These are phyloP conservation scores for Dreissena rostriformis DNA, from an alignment of 1,140 invertebrate genomes.

Conservation along the genomic window DNA sequence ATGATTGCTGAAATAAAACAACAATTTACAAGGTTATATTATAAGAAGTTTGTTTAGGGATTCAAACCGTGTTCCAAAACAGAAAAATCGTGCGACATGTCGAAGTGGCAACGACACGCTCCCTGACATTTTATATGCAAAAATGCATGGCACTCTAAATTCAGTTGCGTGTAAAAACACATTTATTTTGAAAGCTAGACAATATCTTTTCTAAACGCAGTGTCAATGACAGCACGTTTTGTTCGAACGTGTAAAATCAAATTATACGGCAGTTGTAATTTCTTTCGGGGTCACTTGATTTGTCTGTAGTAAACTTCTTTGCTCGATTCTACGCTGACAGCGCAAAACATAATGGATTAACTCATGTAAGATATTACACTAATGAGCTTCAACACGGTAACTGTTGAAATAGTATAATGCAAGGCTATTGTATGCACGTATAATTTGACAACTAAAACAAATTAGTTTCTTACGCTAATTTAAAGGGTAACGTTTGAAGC, in stretches of 20 bases:
- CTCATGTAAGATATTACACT: constrained; percentile 17
- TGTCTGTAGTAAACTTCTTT: constrained; percentile 26
- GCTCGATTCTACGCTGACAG: constrained; percentile 7
- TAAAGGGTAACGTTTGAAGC: constrained; percentile 32
- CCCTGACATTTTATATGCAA: too few relatives aligned
- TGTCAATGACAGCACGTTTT: constrained; percentile 2
- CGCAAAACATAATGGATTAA: constrained; percentile 23
- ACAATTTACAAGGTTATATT: too few relatives aligned
- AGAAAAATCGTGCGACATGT: too few relatives aligned
- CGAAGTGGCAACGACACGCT: too few relatives aligned
- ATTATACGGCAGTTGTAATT: constrained; percentile 4
- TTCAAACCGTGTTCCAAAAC: too few relatives aligned
- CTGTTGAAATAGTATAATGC: constrained; percentile 32
- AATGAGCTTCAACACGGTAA: constrained; percentile 33
- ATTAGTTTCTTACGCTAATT: constrained; percentile 45
- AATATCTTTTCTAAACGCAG: not conserved
- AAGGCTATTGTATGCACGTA: constrained; percentile 27
- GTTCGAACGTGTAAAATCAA: not conserved
- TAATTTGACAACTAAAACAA: constrained; percentile 49
- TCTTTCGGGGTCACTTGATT: not conserved
- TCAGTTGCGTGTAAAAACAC: too few relatives aligned
- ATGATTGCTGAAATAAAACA: too few relatives aligned
- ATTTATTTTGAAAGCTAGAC: too few relatives aligned
- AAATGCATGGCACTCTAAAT: too few relatives aligned
- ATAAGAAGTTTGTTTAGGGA: too few relatives aligned